A percentile compares a stretch with the other conserved stretches of the same genome.
Evolutionary conservation across 1,140 invertebrate genomes (phyloP).

Genomic region (Temnothorax longispinosus): DNA sequence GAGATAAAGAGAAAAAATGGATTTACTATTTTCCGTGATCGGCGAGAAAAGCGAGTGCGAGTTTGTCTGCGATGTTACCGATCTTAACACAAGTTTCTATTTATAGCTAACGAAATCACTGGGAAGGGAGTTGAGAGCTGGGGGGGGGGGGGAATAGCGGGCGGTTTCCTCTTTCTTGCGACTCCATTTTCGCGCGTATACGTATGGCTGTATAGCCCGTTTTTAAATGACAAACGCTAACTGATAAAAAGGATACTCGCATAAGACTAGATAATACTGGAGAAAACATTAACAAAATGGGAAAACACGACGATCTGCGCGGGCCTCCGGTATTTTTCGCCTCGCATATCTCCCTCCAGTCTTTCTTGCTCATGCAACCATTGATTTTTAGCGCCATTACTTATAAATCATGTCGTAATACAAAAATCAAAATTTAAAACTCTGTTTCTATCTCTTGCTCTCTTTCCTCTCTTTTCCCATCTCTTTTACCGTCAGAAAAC

Average conservation of each 20-base stretch:
- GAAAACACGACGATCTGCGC: constrained; percentile 47
- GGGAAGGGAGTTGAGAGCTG: background rate
- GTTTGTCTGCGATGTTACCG: constrained; percentile 23
- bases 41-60: constrained; percentile 14
- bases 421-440: background rate
- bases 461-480: constrained; percentile 36
- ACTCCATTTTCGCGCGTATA: constrained; percentile 30
- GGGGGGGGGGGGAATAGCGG: no score
- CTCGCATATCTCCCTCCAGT: constrained; percentile 1
- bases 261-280: constrained; percentile 60
- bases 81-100: constrained; percentile 25
- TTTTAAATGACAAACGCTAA: constrained; percentile 63
- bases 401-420: background rate
- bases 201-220: constrained; percentile 4
- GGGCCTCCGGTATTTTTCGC: constrained; percentile 11
- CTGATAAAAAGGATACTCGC: constrained; percentile 31
- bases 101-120: constrained; percentile 40
- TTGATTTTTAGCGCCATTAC: background rate
- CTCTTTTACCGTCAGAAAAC: constrained; percentile 21
- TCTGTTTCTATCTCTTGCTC: background rate
- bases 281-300: constrained; percentile 60
- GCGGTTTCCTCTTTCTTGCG: constrained; percentile 36
- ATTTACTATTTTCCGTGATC: background rate
- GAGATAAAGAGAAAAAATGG: background rate
- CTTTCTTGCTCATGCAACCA: background rate